Percentiles rank a stretch among this genome's conserved stretches.
These are phyloP conservation scores for Vesta saturnalis DNA, from an alignment of 2,888 invertebrate genomes.

Conservation along the genomic window DNA sequence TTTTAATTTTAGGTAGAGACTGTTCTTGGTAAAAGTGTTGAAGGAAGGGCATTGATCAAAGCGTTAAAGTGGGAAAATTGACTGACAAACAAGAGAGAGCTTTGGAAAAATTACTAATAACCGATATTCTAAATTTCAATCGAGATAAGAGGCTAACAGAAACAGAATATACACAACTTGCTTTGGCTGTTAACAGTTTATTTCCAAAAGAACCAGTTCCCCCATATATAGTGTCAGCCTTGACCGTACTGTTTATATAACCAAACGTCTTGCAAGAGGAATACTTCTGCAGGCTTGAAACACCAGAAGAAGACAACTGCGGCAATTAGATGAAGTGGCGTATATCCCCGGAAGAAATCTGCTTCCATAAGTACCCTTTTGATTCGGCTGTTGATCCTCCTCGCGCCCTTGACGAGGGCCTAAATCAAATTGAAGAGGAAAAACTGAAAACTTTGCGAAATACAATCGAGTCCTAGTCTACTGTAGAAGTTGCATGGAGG, in stretches of 20 bases:
- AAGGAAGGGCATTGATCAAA: background rate
- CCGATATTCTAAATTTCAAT: background rate
- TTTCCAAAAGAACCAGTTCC: background rate
- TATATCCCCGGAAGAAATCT: background rate
- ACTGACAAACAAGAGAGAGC: background rate
- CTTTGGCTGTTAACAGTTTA: background rate
- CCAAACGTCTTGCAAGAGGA: background rate
- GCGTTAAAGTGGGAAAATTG: background rate
- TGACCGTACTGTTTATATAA: background rate
- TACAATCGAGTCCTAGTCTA: background rate
- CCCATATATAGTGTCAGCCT: background rate
- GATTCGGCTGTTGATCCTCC: background rate
- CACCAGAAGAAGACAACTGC: background rate
- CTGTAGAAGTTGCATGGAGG: background rate
- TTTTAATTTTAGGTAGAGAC: background rate
- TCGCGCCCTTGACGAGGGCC: background rate
- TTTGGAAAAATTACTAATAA: background rate
- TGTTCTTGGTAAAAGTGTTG: background rate
- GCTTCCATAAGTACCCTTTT: background rate
- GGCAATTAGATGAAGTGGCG: background rate
- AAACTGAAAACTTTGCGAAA: background rate
- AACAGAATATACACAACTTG: background rate
- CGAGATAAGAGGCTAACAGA: background rate
- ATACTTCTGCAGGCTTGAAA: background rate
- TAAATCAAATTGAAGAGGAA: background rate